Conservation (phyloP, 2,797 vertebrate species). For the Peromyscus aztecus region DNA sequence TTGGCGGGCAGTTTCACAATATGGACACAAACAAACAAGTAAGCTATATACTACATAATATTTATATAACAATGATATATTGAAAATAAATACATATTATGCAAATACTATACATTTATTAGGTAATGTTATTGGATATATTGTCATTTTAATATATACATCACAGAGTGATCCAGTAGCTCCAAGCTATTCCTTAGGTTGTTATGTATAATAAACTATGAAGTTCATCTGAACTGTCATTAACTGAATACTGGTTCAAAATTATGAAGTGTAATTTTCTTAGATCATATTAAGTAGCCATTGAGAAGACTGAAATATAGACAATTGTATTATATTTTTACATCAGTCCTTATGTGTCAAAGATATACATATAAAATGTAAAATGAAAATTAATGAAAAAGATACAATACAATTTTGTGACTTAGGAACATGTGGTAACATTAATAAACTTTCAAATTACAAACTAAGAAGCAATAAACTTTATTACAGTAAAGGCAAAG, state of each 20-base stretch:
- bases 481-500: neutral
- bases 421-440: neutral
- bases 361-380: neutral
- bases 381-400: neutral
- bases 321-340: neutral
- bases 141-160: neutral
- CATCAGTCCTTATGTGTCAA: neutral
- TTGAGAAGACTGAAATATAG: neutral
- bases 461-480: neutral
- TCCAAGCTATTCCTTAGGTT: neutral
- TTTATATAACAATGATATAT: neutral
- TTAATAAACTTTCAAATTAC: neutral
- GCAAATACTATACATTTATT: neutral
- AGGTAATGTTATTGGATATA: neutral
- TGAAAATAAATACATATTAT: neutral
- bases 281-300: neutral
- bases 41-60: neutral
- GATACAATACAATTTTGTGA: neutral
- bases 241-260: neutral
- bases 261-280: neutral
- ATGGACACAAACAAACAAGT: neutral
- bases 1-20: neutral
- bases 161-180: neutral
- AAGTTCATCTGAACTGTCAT: neutral
- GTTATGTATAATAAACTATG: neutral